Evolutionary conservation across 2,113 vertebrate species (phyloP).

Genomic region (Lethenteron reissneri): DNA sequence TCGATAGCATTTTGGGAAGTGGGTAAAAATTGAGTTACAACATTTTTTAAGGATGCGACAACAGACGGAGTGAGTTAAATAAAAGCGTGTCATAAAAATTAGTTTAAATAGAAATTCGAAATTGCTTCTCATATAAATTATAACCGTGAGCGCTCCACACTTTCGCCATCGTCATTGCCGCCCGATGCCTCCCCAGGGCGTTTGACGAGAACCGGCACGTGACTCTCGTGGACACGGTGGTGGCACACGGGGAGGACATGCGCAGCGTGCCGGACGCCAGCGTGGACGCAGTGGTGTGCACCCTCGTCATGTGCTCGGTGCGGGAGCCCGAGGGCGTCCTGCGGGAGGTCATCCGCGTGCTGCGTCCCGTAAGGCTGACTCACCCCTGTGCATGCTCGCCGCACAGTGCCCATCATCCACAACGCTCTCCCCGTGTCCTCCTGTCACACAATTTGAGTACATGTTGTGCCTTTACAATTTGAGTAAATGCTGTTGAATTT

Average conservation of each 20-base stretch:
- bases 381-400: background rate
- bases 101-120: too few species aligned
- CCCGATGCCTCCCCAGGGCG: too few species aligned
- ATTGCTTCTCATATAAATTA: too few species aligned
- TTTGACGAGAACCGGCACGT: slow-evolving; percentile 28
- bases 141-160: too few species aligned
- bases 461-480: background rate
- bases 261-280: slow-evolving; percentile 23
- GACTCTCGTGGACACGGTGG: slow-evolving; percentile 24
- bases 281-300: slow-evolving; percentile 37
- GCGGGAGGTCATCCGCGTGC: slow-evolving; percentile 28
- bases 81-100: too few species aligned
- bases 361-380: slow-evolving; percentile 33
- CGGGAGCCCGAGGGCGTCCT: slow-evolving; percentile 17
- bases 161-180: too few species aligned
- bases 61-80: too few species aligned
- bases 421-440: background rate
- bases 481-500: too few species aligned
- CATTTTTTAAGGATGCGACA: too few species aligned
- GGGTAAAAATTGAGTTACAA: too few species aligned
- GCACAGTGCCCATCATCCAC: background rate
- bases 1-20: too few species aligned
- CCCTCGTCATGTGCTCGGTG: slow-evolving; percentile 48
- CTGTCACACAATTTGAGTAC: background rate
- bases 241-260: slow-evolving; percentile 36